Evolutionary conservation across 2,888 invertebrate genomes (phyloP).

Genomic region (Mesochorus sp.): DNA sequence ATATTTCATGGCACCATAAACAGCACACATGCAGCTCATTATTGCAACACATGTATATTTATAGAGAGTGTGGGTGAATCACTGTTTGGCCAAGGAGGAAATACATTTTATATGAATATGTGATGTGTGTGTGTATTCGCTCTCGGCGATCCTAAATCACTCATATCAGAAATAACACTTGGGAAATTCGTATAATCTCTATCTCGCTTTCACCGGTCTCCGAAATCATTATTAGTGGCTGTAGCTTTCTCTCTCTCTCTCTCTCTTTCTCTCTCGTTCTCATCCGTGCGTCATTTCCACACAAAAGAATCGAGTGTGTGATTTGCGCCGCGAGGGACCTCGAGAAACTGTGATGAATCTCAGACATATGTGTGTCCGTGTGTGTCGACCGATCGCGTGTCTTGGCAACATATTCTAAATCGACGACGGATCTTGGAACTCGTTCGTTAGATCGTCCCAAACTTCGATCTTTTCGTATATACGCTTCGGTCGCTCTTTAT

Average conservation of each 20-base stretch:
- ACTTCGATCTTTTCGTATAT: constrained; percentile 46
- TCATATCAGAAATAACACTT: constrained; percentile 80
- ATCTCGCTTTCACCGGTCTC: constrained; percentile 13
- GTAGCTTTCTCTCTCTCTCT: too few species aligned
- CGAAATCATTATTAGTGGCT: neutral
- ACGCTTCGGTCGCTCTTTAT: neutral
- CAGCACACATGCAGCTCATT: constrained; percentile 13
- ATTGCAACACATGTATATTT: constrained; percentile 75
- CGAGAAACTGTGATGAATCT: constrained; percentile 26
- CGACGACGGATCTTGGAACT: constrained; percentile 54
- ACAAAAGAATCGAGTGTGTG: constrained; percentile 42
- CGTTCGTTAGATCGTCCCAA: constrained; percentile 49
- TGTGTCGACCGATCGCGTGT: constrained; percentile 10
- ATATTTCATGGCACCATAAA: neutral
- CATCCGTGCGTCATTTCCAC: constrained; percentile 50
- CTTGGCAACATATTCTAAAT: constrained; percentile 56
- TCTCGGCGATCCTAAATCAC: constrained; percentile 73
- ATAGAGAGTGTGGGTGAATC: constrained; percentile 80
- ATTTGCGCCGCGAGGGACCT: neutral
- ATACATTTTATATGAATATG: neutral
- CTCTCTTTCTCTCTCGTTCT: constrained; percentile 27
- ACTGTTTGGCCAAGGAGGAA: constrained; percentile 73
- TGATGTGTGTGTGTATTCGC: constrained; percentile 13
- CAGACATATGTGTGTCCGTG: neutral
- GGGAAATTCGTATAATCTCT: constrained; percentile 77